Percentiles rank a stretch among this genome's conserved stretches.
Evolutionary conservation across 1,140 invertebrate genomes (phyloP).

Genomic region (Gryllus bimaculatus): DNA sequence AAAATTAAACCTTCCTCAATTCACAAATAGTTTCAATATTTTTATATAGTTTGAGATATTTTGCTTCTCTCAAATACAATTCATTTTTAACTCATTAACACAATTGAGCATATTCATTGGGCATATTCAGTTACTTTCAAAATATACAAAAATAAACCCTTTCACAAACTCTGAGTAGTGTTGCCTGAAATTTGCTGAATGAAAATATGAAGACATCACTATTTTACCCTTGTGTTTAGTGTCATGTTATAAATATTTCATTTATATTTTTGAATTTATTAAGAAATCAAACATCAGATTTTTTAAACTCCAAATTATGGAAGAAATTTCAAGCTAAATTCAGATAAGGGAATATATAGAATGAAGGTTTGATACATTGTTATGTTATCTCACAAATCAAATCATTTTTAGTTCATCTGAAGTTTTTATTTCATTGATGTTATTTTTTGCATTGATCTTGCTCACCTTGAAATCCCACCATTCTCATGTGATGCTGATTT

Average conservation of each 20-base stretch:
- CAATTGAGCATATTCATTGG: too few relatives aligned
- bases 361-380: too few relatives aligned
- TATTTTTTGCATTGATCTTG: background rate
- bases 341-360: too few relatives aligned
- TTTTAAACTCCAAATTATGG: background rate
- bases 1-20: background rate
- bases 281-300: background rate
- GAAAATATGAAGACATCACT: background rate
- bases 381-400: background rate
- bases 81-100: background rate
- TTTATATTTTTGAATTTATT: background rate
- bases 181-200: background rate
- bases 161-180: too few relatives aligned
- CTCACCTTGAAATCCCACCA: background rate
- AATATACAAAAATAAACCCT: background rate
- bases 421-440: background rate
- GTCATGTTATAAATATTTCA: too few relatives aligned
- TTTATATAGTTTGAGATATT: too few relatives aligned
- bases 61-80: background rate
- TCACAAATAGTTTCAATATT: too few relatives aligned
- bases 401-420: background rate
- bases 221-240: too few relatives aligned
- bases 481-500: background rate
- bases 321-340: too few relatives aligned
- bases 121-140: background rate